phyloP scores from a whole-genome alignment of 2,888 invertebrate species.

The Trissolcus brochymenae region DNA sequence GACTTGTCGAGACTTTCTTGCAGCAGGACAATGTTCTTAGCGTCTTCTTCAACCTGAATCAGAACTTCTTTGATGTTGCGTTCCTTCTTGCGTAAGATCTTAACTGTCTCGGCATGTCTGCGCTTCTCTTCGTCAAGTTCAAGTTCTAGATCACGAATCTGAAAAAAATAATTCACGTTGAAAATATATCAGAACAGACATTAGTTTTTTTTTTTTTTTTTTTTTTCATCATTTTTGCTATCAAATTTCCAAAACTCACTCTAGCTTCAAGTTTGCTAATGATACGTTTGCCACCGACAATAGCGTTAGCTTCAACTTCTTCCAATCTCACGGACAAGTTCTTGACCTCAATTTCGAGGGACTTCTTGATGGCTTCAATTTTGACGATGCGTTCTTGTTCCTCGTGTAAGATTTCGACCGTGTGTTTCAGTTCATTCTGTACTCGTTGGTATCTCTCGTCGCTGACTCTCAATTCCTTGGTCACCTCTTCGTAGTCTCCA shows the following conservation, averaged over 20 bases:
- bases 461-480: constrained; percentile 93
- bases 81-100: constrained; percentile 98
- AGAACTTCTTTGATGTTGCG: constrained; percentile 96
- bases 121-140: constrained; percentile 98
- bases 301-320: constrained; percentile 97
- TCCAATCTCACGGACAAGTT: constrained; percentile 94
- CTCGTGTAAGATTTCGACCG: constrained; percentile 94
- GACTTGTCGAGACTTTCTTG: constrained; percentile 94
- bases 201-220: no score
- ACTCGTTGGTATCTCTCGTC: constrained; percentile 97
- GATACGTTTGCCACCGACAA: constrained; percentile 97
- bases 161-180: constrained; percentile 64
- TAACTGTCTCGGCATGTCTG: constrained; percentile 97
- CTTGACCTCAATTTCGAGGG: constrained; percentile 97
- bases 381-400: constrained; percentile 98
- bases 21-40: constrained; percentile 94
- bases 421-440: constrained; percentile 93
- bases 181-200: constrained; percentile 1
- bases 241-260: constrained; percentile 72
- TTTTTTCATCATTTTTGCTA: neutral
- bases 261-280: constrained; percentile 97
- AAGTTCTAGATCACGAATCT: constrained; percentile 95
- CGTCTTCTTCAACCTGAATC: constrained; percentile 97
- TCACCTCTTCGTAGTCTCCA: constrained; percentile 98
- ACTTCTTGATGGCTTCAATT: constrained; percentile 98